These are phyloP conservation scores for Andinoacara biseriatus DNA, from an alignment of 2,113 vertebrate species.

Conservation along the genomic window DNA sequence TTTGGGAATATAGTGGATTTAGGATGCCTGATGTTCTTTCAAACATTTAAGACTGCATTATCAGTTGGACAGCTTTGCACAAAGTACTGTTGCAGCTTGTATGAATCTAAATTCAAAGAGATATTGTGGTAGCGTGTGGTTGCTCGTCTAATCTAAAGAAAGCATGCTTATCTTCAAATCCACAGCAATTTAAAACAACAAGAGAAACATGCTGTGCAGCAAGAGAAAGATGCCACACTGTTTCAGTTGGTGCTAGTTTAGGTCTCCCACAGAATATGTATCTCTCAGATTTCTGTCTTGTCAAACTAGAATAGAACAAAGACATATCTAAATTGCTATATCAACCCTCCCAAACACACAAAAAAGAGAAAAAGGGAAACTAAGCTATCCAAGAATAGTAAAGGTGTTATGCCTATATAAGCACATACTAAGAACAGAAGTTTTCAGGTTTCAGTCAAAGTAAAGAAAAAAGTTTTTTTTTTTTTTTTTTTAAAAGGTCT, in stretches of 20 bases:
- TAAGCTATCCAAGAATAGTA: neutral
- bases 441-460: neutral
- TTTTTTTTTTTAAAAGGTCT: no score
- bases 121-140: neutral
- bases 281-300: neutral
- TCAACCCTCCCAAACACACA: no score
- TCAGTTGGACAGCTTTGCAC: neutral
- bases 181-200: slow-evolving; percentile 5
- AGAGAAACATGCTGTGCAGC: neutral
- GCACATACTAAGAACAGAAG: neutral
- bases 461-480: neutral
- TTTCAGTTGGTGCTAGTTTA: neutral
- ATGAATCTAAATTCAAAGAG: neutral
- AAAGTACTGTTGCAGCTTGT: neutral
- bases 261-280: neutral
- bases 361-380: no score
- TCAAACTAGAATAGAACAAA: neutral
- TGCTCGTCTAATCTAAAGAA: slow-evolving; percentile 60
- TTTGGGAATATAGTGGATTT: neutral
- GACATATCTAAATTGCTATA: neutral
- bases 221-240: neutral
- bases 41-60: neutral
- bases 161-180: slow-evolving; percentile 87
- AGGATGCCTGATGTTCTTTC: neutral
- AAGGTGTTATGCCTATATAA: neutral